Evolutionary conservation across 2,797 vertebrate genomes (phyloP), one percentile per base, ranked within the genome.

Genomic region (Leptodactylus fallax): DNA sequence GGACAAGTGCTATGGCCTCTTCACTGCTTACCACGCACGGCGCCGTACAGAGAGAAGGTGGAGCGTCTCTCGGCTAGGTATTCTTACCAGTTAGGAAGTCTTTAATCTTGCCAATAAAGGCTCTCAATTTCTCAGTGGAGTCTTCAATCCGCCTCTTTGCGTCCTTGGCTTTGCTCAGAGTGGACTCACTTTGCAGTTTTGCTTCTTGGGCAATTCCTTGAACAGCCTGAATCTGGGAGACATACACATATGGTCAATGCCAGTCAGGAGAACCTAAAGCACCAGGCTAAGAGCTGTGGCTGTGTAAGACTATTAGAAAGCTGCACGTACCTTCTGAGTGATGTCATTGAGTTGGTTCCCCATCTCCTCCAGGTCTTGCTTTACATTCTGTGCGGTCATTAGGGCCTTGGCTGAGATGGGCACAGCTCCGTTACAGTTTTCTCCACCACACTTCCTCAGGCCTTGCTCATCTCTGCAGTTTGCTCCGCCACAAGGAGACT

Each of bases 61-160:
- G 10, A 8, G 3, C 19, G 25, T 21, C 13, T 72, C 27, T 19
- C 4, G 36, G 21, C 16, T 19, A 10, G 12, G 8, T 45, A 8
- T n/a, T 71, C 91, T 16, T 90, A 97, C 97, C 96, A 27, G 93
- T 95, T 87, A 99, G 95, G 92, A 98, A 98, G 90, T 95, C 94
- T 94, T 91, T 96, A 93, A 98, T 96, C 84, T 92, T 95, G 91
- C 94, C 95, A 77, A 97, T 96, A 86, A 97, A 96, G 72, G 96
- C 94, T 88, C 96, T 95, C 11, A 98, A 95, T 67, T 94, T 92
- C 25, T 95, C 94, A 0, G 96, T 95, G 0, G 94, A 95, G 49
- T 94, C 94, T 88, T 96, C 95, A 14, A 96, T 95, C 0, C 77
- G 7, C 0, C 93, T 91, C 87, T 96, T 96, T 85, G 96, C 94